These are phyloP conservation scores for Micropterix aruncella DNA, from an alignment of 2,888 invertebrate species.

Conservation along the genomic window DNA sequence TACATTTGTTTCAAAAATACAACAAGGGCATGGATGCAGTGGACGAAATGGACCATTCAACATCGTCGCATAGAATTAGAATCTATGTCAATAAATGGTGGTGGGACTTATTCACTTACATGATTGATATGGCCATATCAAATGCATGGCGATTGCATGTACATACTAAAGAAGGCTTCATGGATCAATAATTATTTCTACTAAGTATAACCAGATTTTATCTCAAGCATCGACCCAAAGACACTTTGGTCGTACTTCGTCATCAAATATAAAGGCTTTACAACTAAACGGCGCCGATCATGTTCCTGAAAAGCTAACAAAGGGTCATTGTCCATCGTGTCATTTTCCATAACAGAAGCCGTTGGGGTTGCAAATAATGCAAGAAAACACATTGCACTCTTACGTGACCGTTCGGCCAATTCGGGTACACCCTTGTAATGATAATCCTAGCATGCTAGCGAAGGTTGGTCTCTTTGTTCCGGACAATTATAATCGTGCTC, in stretches of 20 bases:
- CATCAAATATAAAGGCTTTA: neutral
- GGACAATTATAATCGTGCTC: too few species aligned
- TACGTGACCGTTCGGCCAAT: neutral
- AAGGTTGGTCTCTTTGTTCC: too few species aligned
- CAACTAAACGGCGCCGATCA: neutral
- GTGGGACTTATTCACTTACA: neutral
- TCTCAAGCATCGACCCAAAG: neutral
- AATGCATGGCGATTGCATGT: neutral
- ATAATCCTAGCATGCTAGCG: too few species aligned
- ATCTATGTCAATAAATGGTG: neutral
- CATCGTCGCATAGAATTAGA: neutral
- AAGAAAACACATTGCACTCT: neutral
- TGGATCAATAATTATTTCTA: neutral
- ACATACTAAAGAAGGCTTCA: neutral
- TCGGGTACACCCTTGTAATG: neutral
- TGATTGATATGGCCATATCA: neutral
- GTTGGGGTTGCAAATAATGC: neutral
- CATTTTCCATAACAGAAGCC: too few species aligned
- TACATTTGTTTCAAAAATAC: neutral
- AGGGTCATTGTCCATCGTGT: neutral
- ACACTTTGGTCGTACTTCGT: too few species aligned
- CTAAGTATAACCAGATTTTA: neutral
- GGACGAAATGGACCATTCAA: neutral
- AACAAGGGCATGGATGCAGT: neutral
- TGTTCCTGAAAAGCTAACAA: neutral